Evolutionary conservation across 2,888 invertebrate genomes (phyloP), one percentile per base, ranked within the genome.

Genomic region (Caenorhabditis wallacei): DNA sequence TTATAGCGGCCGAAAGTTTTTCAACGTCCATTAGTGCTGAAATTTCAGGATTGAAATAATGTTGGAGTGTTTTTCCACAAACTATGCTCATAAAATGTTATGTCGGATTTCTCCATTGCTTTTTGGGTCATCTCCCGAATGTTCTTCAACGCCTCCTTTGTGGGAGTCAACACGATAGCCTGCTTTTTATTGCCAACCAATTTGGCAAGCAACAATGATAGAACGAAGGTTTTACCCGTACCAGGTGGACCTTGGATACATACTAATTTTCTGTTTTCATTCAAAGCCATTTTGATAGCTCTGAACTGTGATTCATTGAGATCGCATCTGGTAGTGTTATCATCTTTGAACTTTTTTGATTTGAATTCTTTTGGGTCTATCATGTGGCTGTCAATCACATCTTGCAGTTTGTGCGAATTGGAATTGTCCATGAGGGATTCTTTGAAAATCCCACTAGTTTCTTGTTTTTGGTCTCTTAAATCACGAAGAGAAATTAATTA

Each of bases 161-260:
- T 76, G 11, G 76, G 76, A 13, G 76, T 61, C 43, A 76, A 13
- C 2, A 76, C 68, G 16, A 68, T n/a, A 0, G 51, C 76, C n/a
- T 40, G 20, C 7, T 51, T 53, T 8, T 30, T 30, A 7, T 30
- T 7, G 13, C n/a, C 18, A n/a, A 70, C 0, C 3, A 56, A 13
- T 13, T 13, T 22, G 22, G 0, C n/a, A 11, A 70, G 13, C 3
- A 54, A 37, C 11, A 24, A 1, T 1, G 61, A 35, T 0, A 78
- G 26, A n/a, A 26, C 26, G 43, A 16, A 22, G 0, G 63, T 63
- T 26, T 78, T 78, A 46, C 78, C 80, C 8, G 80, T 80, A 51
- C 80, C 80, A 1, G 80, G 80, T 4, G 80, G 80, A 30, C 80
- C 80, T 66, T 80, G 80, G 18, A 80, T 80, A 18, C 43, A 66